Conservation (phyloP, 2,113 vertebrate genomes). For the Formicarius rufipectus region DNA sequence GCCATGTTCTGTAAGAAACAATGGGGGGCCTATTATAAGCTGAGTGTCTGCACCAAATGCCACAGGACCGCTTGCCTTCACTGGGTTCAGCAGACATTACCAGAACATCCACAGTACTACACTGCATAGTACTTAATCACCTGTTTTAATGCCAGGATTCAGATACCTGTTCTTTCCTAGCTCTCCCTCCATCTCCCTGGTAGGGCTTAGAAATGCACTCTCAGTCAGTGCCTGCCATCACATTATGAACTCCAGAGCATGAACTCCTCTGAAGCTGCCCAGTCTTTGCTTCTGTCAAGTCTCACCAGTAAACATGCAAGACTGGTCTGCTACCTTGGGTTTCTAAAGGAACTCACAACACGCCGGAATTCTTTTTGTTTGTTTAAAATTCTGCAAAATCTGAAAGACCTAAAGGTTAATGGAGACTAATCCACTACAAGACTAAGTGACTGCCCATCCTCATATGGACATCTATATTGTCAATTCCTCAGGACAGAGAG, state of each 20-base stretch:
- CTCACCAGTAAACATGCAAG: background rate
- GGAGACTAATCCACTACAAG: background rate
- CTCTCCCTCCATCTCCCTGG: background rate
- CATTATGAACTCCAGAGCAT: background rate
- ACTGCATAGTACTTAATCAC: rapidly evolving
- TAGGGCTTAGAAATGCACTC: background rate
- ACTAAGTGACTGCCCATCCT: background rate
- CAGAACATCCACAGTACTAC: background rate
- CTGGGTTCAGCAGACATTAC: background rate
- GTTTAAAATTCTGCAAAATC: background rate
- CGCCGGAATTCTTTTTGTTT: background rate
- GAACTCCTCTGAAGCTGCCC: background rate
- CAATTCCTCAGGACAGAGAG: background rate
- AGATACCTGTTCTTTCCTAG: background rate
- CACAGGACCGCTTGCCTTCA: background rate
- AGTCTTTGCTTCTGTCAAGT: background rate
- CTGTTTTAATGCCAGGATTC: background rate
- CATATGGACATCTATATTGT: background rate
- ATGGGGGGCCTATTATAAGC: background rate
- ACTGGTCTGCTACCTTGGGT: background rate
- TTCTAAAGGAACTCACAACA: background rate
- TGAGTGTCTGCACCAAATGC: background rate
- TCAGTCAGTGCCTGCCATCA: background rate
- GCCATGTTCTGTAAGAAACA: background rate
- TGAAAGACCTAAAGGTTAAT: background rate